Evolutionary conservation across 1,140 invertebrate species (phyloP).

Genomic region (Drosophila mauritiana): DNA sequence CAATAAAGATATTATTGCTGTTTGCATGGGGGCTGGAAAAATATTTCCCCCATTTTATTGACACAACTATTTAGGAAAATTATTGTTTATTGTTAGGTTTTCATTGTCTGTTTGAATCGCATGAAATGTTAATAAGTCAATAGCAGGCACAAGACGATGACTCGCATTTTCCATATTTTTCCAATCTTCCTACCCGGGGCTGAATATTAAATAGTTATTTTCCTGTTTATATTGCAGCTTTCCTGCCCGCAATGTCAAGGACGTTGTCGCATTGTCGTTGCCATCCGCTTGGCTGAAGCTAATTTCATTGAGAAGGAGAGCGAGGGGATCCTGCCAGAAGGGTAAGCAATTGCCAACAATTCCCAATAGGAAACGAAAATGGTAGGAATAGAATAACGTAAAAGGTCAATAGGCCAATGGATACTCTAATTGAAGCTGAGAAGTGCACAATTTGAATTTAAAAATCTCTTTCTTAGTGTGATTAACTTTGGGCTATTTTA

Average conservation of each 20-base stretch:
- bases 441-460: slow-evolving; percentile 2
- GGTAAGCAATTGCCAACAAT: slow-evolving; percentile 53
- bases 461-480: neutral
- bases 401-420: slow-evolving; percentile 17
- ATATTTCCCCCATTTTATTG: slow-evolving; percentile 38
- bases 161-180: slow-evolving; percentile 24
- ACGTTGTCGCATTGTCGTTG: slow-evolving; percentile 45
- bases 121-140: slow-evolving; percentile 64
- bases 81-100: slow-evolving; percentile 54
- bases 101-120: slow-evolving; percentile 2
- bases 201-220: slow-evolving; percentile 64
- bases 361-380: slow-evolving; percentile 22
- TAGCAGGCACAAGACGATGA: slow-evolving; percentile 30
- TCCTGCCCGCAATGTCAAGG: slow-evolving; percentile 39
- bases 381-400: slow-evolving; percentile 24
- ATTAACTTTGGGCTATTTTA: slow-evolving; percentile 2
- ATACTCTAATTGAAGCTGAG: slow-evolving; percentile 18
- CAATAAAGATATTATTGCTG: slow-evolving; percentile 37
- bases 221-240: slow-evolving; percentile 60
- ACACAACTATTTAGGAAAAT: slow-evolving; percentile 44
- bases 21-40: neutral
- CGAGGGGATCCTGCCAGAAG: slow-evolving; percentile 15
- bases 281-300: slow-evolving; percentile 37
- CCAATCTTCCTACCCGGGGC: slow-evolving; percentile 11
- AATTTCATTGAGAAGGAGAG: slow-evolving; percentile 37